Evolutionary conservation across 2,888 invertebrate genomes (phyloP), one percentile per base, ranked within the genome.

Genomic region (Pachydiplax longipennis): DNA sequence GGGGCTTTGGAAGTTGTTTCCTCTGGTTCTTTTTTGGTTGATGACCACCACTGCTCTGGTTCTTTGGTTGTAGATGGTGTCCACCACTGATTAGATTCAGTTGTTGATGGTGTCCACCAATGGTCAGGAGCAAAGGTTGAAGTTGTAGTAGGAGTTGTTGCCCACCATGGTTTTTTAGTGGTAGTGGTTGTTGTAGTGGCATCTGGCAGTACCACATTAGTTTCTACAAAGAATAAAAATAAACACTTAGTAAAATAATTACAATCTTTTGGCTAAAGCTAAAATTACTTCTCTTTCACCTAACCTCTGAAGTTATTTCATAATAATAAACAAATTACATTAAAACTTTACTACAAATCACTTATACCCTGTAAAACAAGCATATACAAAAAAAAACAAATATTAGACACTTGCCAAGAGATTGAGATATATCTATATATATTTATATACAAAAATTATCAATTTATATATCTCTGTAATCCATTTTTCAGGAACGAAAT

Each of bases 1-100:
- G 37, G 93, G 92, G 90, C 92, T 65, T 92, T 93, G 0, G 94
- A 94, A 0, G 95, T 95, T 12, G 95, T 95, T 2, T 94, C 93
- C 12, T 94, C 94, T 15, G 94, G 92, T 5, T 92, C 92, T 92
- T 91, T 91, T 15, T 90, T 90, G 15, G 91, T n/a, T 53, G 87
- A 13, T 15, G 82, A 53, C 87, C 61, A 65, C 87, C 61, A 58
- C 80, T 25, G 73, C 92, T 73, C 13, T 61, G 91, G 94, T 92
- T 92, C 92, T 92, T 91, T 92, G 92, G 90, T 91, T 15, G 91
- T 90, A 22, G 91, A n/a, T 53, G 87, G 12, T 6, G 82, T 83
- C 87, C 87, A 87, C 87, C 61, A 58, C 80, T 25, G 73, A 92
- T 73, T 31, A 73, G 91, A 90, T 37, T 92, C 91, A 40, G 92